Base-by-base conservation (phyloP, 2,797 vertebrate genomes). In the Siniperca scherzeri region DNA sequence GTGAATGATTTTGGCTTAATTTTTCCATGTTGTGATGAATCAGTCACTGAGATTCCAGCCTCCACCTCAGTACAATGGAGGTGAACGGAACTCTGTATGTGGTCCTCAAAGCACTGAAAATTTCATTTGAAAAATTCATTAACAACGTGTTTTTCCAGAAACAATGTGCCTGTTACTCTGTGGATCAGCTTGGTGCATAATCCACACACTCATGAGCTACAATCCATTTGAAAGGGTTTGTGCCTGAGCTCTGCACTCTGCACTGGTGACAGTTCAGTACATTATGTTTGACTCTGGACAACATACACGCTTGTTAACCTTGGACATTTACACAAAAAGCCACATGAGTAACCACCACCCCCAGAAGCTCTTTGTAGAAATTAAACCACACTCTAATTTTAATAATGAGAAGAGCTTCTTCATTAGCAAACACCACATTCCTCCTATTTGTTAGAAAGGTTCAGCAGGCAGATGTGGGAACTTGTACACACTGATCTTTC, bases 311-410 rank as follows among this genome's bases (percentile, higher is more conserved):
- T 59, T 21, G 19, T 33, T 57, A 25, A 82, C 77, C 59, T 73
- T 73, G 59, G 10, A 61, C 13, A 40, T 42, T 61, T 33, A 72
- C 56, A 79, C 62, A 79, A 71, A 77, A 76, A 71, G 36, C 52
- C 55, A 33, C 40, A 55, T 52, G 66, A 78, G 68, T 61, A 67
- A 8, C 60, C 42, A 19, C 66, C 66, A 38, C 57, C 70, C 46
- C 25, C 73, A 59, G 21, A 42, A 4, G 50, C 69, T 78, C 56
- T 79, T 59, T 59, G 67, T 50, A 40, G 44, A 67, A 68, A 68
- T 52, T 3, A 61, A 66, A 56, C 53, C 38, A 46, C 38, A 50
- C 21, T 72, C 48, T 60, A 12, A 53, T 71, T 76, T 55, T 56
- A 76, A 55, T 44, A 56, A 72, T 27, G 30, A 55, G 21, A 72